Percentiles rank a stretch among this genome's conserved stretches.
These are phyloP conservation scores for Metellina segmentata DNA, from an alignment of 2,888 invertebrate species.

Conservation along the genomic window DNA sequence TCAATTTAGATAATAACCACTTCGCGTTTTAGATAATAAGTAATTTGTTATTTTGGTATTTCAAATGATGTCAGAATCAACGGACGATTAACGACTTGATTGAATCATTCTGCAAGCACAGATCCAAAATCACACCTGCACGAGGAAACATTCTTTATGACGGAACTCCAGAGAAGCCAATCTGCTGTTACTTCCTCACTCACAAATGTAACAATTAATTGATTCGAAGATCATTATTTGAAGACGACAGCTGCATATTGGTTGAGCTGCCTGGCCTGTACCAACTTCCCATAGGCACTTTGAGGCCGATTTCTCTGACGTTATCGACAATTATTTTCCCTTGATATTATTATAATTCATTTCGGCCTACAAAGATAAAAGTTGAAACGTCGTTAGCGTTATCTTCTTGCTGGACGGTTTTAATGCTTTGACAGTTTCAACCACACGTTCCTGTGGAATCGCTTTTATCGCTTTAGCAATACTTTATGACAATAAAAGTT, in stretches of 20 bases:
- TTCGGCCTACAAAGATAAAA: not conserved
- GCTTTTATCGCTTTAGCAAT: not conserved
- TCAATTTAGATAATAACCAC: not conserved
- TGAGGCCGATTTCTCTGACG: too few relatives aligned
- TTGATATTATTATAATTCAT: not conserved
- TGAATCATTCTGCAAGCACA: not conserved
- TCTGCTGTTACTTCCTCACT: not conserved
- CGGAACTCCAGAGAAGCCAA: not conserved
- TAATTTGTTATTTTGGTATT: not conserved
- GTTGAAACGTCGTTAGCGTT: not conserved
- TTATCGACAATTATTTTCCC: not conserved
- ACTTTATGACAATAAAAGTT: conserved; percentile 17
- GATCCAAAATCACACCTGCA: not conserved
- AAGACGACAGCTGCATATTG: not conserved
- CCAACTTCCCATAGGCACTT: too few relatives aligned
- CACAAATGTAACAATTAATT: not conserved
- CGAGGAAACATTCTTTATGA: not conserved
- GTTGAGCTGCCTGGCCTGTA: too few relatives aligned
- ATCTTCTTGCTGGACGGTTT: not conserved
- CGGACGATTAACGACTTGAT: not conserved
- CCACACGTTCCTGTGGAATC: not conserved
- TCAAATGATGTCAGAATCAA: not conserved
- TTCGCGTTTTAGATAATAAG: not conserved
- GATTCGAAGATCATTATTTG: not conserved
- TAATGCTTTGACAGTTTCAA: not conserved